phyloP scores from a whole-genome alignment of 2,888 invertebrate species.

The Punctoribates punctum region DNA sequence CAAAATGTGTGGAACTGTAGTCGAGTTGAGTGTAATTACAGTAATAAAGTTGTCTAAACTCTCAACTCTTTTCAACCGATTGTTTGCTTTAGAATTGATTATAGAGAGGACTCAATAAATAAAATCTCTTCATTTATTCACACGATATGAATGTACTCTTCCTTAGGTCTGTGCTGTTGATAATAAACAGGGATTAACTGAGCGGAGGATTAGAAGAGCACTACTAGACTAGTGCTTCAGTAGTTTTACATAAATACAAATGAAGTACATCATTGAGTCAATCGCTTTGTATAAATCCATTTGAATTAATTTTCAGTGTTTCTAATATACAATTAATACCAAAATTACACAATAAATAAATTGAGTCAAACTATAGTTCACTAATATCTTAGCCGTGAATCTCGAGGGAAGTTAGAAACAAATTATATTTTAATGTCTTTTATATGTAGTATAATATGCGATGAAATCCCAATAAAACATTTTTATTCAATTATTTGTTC shows the following conservation, averaged over 20 bases:
- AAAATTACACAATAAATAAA: background rate
- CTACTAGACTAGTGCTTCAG: background rate
- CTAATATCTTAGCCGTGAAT: background rate
- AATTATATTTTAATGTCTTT: constrained; percentile 14
- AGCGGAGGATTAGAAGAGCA: no score
- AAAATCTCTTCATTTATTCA: no score
- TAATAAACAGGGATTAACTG: no score
- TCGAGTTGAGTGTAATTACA: background rate
- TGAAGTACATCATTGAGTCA: background rate
- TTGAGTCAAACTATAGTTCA: background rate
- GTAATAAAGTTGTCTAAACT: constrained; percentile 16
- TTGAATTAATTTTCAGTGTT: constrained; percentile 22
- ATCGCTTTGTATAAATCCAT: constrained; percentile 25
- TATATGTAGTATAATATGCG: constrained; percentile 8
- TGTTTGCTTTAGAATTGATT: background rate
- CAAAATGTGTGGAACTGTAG: background rate
- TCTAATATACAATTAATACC: background rate
- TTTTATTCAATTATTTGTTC: constrained; percentile 4
- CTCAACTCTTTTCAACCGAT: background rate
- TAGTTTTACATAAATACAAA: background rate
- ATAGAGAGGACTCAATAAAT: background rate
- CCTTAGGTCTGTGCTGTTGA: no score
- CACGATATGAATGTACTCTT: no score
- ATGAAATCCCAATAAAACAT: background rate
- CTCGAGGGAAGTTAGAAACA: background rate